phyloP scores from a whole-genome alignment of 2,113 vertebrate genomes.

The Hiodon tergisus region DNA sequence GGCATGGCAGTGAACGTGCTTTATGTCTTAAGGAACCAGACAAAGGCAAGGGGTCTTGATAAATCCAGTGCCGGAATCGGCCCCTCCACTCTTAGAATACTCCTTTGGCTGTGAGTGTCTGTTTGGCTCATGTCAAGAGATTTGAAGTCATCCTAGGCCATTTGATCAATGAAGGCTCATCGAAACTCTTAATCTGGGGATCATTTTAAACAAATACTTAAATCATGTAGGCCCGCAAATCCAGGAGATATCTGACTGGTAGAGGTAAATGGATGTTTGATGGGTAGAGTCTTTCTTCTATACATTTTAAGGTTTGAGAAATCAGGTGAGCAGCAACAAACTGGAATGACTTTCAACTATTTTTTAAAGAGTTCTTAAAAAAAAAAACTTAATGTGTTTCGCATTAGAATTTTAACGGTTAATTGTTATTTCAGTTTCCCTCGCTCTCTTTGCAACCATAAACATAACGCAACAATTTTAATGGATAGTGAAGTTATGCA shows the following conservation, averaged over 20 bases:
- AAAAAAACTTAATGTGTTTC: neutral
- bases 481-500: too few relatives aligned
- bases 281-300: neutral
- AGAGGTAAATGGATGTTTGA: neutral
- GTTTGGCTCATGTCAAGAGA: slow-evolving; percentile 2
- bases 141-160: slow-evolving; percentile 5
- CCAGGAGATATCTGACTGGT: neutral
- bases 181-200: neutral
- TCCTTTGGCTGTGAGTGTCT: neutral
- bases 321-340: too few relatives aligned
- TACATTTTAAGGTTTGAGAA: neutral
- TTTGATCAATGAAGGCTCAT: slow-evolving; percentile 11
- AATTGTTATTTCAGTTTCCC: too few relatives aligned
- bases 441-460: too few relatives aligned
- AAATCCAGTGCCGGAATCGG: neutral
- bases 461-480: too few relatives aligned
- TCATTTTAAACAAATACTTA: slow-evolving; percentile 12
- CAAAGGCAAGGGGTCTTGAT: neutral
- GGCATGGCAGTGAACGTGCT: neutral
- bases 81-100: neutral
- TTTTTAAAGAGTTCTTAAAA: neutral
- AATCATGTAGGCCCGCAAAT: slow-evolving; percentile 7
- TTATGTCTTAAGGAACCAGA: neutral
- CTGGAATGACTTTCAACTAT: too few relatives aligned
- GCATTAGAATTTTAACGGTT: too few relatives aligned